Percentiles rank a stretch among this genome's conserved stretches.
Evolutionary conservation across 2,888 invertebrate species (phyloP).

Genomic region (Xanthorhoe spadicearia): DNA sequence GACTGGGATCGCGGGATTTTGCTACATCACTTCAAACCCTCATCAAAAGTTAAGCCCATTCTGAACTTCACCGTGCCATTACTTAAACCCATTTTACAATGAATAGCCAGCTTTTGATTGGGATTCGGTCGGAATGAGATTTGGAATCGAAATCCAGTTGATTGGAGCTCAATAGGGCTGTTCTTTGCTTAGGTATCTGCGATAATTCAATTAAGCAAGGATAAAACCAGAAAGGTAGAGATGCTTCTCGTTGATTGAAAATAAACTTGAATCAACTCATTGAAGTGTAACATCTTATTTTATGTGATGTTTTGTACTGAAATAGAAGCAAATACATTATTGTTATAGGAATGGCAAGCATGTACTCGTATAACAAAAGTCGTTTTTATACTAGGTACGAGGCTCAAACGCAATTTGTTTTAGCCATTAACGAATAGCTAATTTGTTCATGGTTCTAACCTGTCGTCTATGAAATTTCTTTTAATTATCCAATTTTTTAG

Average conservation of each 20-base stretch:
- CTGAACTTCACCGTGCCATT: constrained; percentile 48
- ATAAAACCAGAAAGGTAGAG: background rate
- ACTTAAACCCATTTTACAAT: constrained; percentile 40
- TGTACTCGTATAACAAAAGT: no score
- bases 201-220: constrained; percentile 10
- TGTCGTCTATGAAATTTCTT: no score
- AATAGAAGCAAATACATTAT: no score
- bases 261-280: background rate
- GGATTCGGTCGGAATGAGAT: constrained; percentile 23
- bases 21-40: constrained; percentile 47
- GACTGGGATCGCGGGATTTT: constrained; percentile 21
- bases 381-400: no score
- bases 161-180: constrained; percentile 19
- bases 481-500: no score
- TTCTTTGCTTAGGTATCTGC: constrained; percentile 7
- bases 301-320: no score
- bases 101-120: constrained; percentile 20
- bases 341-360: no score
- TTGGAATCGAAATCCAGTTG: constrained; percentile 17
- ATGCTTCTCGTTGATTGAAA: background rate
- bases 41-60: constrained; percentile 49
- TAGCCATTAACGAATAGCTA: no score
- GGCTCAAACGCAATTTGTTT: no score
- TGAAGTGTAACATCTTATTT: background rate
- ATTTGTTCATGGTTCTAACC: no score